Evolutionary conservation across 2,888 invertebrate species (phyloP), one percentile per base, ranked within the genome.

Genomic region (Protonemura montana): DNA sequence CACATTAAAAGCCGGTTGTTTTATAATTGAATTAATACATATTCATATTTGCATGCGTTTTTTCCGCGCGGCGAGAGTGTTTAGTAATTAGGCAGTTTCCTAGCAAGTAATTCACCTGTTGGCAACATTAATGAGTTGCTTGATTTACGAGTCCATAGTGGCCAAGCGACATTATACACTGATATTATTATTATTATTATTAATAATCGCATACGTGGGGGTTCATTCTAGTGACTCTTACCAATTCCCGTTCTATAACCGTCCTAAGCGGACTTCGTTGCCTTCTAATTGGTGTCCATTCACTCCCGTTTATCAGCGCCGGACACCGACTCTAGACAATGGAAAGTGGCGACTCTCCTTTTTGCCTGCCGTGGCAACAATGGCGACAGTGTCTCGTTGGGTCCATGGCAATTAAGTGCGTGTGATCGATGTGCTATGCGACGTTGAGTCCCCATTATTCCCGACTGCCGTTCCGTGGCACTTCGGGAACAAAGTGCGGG

Each of bases 81-180:
- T 29, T 81, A 81, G 30, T 81, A 81, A 81, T 81, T 28, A 30
- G 81, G 81, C 28, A 81, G 28, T 2, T 3, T 59, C 59, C 16
- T 59, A 35, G n/a, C 10, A 59, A 59, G 78, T 78, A 78, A 27
- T 78, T 26, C 78, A 78, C 27, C 78, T 78, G 78, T 28, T 78
- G 78, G 78, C 28, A 27, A 21, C 27, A 78, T 78, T 78, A 78
- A 78, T 78, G 26, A 27, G 78, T 28, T 16, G 2, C 13, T 27
- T 78, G 78, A 78, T 78, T 78, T 78, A 78, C 21, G 59, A 59
- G 1, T 10, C 21, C 59, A 59, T 59, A 59, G 21, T 21, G 59
- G 59, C 59, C 59, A 59, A 59, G 59, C 21, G 13, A 59, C 59
- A 59, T 59, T 59, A 59, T 59, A 59, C 59, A 59, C 59, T 59